Conservation (phyloP, 2,113 vertebrate genomes). For the Pycnonotus jocosus region DNA sequence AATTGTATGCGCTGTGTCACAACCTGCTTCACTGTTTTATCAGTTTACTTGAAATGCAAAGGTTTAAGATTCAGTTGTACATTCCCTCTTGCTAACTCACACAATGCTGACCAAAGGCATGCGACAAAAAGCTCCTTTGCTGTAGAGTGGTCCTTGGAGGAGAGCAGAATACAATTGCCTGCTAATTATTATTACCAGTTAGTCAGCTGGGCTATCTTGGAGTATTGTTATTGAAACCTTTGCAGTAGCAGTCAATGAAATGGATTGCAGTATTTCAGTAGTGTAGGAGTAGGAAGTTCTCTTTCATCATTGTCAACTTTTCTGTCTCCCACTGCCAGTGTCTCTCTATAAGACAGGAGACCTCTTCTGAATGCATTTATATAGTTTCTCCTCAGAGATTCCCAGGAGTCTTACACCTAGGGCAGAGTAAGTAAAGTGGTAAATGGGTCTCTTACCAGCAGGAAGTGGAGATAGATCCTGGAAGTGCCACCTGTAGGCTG, state of each 20-base stretch:
- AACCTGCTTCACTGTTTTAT: not conserved
- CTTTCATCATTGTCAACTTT: not conserved
- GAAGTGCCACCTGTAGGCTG: not conserved
- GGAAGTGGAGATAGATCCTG: not conserved
- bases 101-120: not conserved
- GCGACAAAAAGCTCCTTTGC: not conserved
- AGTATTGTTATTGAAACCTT: not conserved
- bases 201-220: not conserved
- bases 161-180: not conserved
- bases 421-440: not conserved
- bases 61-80: not conserved
- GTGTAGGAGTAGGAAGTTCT: not conserved
- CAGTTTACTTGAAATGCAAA: not conserved
- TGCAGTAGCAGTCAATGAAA: not conserved
- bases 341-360: not conserved
- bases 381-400: not conserved
- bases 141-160: not conserved
- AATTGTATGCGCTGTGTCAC: not conserved
- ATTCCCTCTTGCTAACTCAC: not conserved
- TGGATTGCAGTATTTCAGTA: not conserved
- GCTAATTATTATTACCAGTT: not conserved
- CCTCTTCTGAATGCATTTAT: not conserved
- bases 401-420: not conserved
- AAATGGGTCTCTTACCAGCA: not conserved
- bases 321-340: not conserved